Base-by-base conservation (phyloP, 1,140 invertebrate genomes). In the Carposina sasakii region DNA sequence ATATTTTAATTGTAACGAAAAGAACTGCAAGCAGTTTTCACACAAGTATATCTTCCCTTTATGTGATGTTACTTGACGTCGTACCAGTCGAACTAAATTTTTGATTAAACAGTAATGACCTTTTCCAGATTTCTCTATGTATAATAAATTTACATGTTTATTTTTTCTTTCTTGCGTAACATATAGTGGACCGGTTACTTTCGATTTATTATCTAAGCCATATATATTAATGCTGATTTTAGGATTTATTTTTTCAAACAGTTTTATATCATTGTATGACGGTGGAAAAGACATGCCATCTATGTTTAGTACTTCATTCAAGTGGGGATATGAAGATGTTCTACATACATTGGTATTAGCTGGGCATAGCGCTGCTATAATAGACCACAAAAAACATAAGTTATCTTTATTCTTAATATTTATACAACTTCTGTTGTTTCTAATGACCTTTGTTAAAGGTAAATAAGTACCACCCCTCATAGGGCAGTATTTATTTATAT, bases 41-140 rank as follows among this genome's bases (percentile, higher is more conserved):
- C 71, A 76, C 17, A 74, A 51, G 33, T 51, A 63, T 48, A 63
- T 59, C 52, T 52, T 20, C 34, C 22, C 1, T 22, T 63, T 45
- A 16, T 62, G 17, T 33, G 49, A 52, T 22, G 56, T 64, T 19
- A 73, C 12, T 54, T 72, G 71, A 9, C 23, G 41, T 16, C 45
- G 53, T 10, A 75, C 23, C 5, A 77, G 49, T 33, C 63, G 48
- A 3, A 46, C 54, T 12, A 72, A 48, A 46, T 67, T 58, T 43
- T 64, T 72, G 9, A 73, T 71, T 48, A 64, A 63, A 40, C 57
- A 52, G 52, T 56, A 74, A 54, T 74, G 68, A 13, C 52, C 45
- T 40, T 49, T 59, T 52, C 4, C 56, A 48, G 45, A 39, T 52
- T 59, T 51, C 9, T 48, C 54, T 50, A 47, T 60, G 43, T 45